A percentile compares a stretch with the other conserved stretches of the same genome.
These are phyloP conservation scores for Eulithis prunata DNA, from an alignment of 2,888 invertebrate species.

Conservation along the genomic window DNA sequence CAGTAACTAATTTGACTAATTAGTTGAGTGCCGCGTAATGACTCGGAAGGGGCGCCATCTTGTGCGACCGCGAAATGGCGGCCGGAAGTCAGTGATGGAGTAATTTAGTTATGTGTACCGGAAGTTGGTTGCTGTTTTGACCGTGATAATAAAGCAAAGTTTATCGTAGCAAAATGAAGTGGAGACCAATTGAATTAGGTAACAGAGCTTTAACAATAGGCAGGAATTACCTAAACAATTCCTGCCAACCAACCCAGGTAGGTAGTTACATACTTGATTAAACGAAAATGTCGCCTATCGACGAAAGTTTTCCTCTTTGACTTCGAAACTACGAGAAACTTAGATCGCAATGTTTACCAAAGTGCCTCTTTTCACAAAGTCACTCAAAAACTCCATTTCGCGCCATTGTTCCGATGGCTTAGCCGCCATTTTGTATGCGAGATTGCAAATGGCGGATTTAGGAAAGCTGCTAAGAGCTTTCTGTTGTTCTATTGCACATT, in stretches of 20 bases:
- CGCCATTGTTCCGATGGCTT: conserved; percentile 23
- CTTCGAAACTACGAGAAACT: conserved; percentile 3
- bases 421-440: conserved; percentile 44
- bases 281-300: not conserved
- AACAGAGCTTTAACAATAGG: too few relatives aligned
- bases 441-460: conserved; percentile 44
- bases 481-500: conserved; percentile 20
- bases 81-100: conserved; percentile 38
- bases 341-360: conserved; percentile 22
- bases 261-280: not conserved
- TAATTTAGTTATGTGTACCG: conserved; percentile 11
- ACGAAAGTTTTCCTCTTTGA: not conserved
- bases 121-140: conserved; percentile 15
- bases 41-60: conserved; percentile 51
- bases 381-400: conserved; percentile 38
- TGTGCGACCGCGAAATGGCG: conserved; percentile 51
- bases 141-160: not conserved
- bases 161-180: too few relatives aligned
- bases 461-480: conserved; percentile 31
- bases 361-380: conserved; percentile 35
- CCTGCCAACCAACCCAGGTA: too few relatives aligned
- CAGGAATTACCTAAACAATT: too few relatives aligned
- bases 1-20: conserved; percentile 49
- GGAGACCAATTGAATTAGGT: too few relatives aligned
- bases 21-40: conserved; percentile 43